These are phyloP conservation scores for Serripes groenlandicus DNA, from an alignment of 2,888 invertebrate genomes.

Conservation along the genomic window DNA sequence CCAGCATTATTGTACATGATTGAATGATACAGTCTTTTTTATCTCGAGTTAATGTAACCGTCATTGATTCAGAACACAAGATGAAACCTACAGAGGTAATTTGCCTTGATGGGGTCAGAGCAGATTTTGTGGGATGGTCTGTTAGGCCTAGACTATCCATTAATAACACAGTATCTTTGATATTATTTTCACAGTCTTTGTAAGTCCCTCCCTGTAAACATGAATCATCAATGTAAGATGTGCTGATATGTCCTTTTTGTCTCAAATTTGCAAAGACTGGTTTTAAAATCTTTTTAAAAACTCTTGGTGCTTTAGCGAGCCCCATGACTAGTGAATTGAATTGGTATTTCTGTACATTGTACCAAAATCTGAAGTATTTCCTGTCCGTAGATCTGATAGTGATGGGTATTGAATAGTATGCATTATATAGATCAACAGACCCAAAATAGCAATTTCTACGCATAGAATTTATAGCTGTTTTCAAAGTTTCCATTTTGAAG, in stretches of 20 bases:
- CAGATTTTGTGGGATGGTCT: slow-evolving; percentile 62
- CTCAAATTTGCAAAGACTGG: too few relatives aligned
- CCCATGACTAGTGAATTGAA: too few relatives aligned
- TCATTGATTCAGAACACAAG: slow-evolving; percentile 55
- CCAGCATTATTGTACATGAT: slow-evolving; percentile 29
- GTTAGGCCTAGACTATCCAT: too few relatives aligned
- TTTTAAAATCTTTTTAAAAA: too few relatives aligned
- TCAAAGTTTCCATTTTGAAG: slow-evolving; percentile 69
- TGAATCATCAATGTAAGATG: slow-evolving; percentile 56
- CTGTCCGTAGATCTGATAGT: slow-evolving; percentile 16
- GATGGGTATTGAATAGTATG: slow-evolving; percentile 56
- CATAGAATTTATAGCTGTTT: slow-evolving; percentile 31
- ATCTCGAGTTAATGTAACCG: slow-evolving; percentile 28
- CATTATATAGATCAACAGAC: slow-evolving; percentile 58
- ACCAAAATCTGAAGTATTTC: too few relatives aligned
- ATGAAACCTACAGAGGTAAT: slow-evolving; percentile 61
- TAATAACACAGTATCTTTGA: slow-evolving; percentile 24
- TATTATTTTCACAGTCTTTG: slow-evolving; percentile 30
- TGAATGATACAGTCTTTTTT: slow-evolving; percentile 14
- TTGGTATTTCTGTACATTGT: too few relatives aligned
- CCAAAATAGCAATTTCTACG: slow-evolving; percentile 53
- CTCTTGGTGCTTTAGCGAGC: too few relatives aligned
- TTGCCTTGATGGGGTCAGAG: slow-evolving; percentile 42
- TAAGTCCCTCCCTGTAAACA: slow-evolving; percentile 37
- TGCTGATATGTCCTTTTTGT: slow-evolving; percentile 29